These are phyloP conservation scores for Oophaga pumilio DNA, from an alignment of 2,113 vertebrate species.

Conservation along the genomic window DNA sequence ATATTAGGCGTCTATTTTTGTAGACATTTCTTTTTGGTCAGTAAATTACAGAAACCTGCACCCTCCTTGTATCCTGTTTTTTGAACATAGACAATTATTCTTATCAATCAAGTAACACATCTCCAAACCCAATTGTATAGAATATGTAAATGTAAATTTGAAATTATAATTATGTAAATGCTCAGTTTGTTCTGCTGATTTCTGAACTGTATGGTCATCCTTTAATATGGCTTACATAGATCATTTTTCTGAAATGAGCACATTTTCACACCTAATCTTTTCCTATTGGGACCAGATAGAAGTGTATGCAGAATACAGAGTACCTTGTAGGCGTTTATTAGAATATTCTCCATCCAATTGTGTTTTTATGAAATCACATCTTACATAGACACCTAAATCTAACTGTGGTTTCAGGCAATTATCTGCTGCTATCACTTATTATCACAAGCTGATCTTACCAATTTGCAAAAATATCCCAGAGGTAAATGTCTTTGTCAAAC, in stretches of 20 bases:
- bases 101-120: too few species aligned
- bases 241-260: not conserved
- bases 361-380: slow-evolving; percentile 1
- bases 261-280: not conserved
- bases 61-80: too few species aligned
- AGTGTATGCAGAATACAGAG: not conserved
- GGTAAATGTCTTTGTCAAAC: slow-evolving; percentile 44
- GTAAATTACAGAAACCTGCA: too few species aligned
- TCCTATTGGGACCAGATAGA: not conserved
- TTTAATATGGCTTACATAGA: not conserved
- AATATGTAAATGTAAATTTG: too few species aligned
- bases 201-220: not conserved
- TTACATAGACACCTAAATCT: slow-evolving; percentile 36
- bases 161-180: too few species aligned
- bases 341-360: not conserved
- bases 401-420: slow-evolving; percentile 51
- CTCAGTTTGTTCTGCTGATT: too few species aligned
- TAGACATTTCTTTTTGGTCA: too few species aligned
- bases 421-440: slow-evolving; percentile 52
- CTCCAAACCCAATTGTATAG: too few species aligned
- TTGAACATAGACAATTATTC: too few species aligned
- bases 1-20: too few species aligned
- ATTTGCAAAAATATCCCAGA: slow-evolving; percentile 54
- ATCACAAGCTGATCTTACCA: slow-evolving; percentile 49
- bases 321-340: not conserved